Base-by-base conservation (phyloP, 2,113 vertebrate genomes). In the Myocastor coypus region DNA sequence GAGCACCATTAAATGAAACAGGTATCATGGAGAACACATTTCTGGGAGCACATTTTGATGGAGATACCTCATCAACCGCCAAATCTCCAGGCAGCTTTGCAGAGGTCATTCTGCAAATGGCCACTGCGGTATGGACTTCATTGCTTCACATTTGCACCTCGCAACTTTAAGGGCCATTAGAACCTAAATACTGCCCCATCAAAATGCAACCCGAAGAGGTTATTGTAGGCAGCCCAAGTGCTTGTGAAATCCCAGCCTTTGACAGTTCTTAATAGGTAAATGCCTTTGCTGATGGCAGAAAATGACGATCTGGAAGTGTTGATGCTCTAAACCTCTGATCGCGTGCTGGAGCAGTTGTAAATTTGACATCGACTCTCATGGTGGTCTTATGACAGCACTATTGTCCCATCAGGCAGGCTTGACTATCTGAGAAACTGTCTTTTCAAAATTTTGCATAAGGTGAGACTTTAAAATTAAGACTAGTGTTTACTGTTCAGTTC, bases 141-240 rank as follows among this genome's bases (percentile, higher is more conserved):
- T 95, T 81, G 42, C 96, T 99, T 98, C 98, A 98, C 97, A 98
- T 98, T 98, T 98, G 97, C 98, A 98, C 98, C 98, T 98, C 97
- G 94, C 89, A 98, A 97, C 97, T 98, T 98, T 97, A 98, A 98
- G 97, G 97, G 97, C 96, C 97, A 98, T 98, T 98, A 98, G 97
- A 95, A 97, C 97, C 96, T 98, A 98, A 98, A 97, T 10, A 9
- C 97, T 96, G 96, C 94, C 97, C 98, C 97, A 98, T 98, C 97
- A 98, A 98, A 98, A 95, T 96, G 96, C 92, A 83, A 96, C 97
- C 95, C 97, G 93, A 98, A 98, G 91, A 95, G 91, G 96, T 97
- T 97, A 97, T 98, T 98, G 96, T 97, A 57, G 50, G 90, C 1
- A 78, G 97, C 97, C 19, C 0, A 97, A 96, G 59, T 98, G 94